Evolutionary conservation across 2,888 invertebrate species (phyloP), one percentile per base, ranked within the genome.

Genomic region (Gymnosoma rotundatum): DNA sequence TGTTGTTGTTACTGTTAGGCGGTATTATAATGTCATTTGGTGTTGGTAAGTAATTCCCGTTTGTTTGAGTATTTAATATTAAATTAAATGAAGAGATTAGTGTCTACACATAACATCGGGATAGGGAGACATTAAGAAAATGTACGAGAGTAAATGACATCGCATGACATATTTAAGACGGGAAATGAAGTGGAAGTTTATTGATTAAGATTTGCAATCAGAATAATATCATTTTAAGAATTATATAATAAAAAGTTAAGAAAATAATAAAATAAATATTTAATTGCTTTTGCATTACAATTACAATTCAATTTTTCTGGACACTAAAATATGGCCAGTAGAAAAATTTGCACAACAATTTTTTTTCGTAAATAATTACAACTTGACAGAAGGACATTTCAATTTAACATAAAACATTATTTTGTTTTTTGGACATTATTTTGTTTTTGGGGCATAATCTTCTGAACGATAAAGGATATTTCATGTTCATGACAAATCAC

Each of bases 31-130:
- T 81, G 56, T 75, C 56, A 16, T 42, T 69, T 60, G 42, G 42
- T 50, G 74, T 60, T 79, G 66, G 66, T 60, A 73, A 79, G 73
- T 72, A 72, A 72, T 64, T 78, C 72, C 50, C 78, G 60, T 73
- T 66, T 73, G 64, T 66, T 21, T 60, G n/a, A 67, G 79, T 21
- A 56, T 58, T 72, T 78, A 78, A 78, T 64, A 64, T 78, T 56
- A 78, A 78, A 72, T 72, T 78, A 78, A 78, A 58, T 78, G 56
- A 72, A 78, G 18, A 72, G 70, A 72, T 78, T 78, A 78, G 36
- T 64, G 70, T 58, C 78, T 56, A 48, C 18, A 58, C 56, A 72
- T 50, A 42, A 42, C 42, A 42, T 42, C 3, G 6, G 25, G 7
- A 42, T 16, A 20, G 7, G 10, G 2, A 32, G 21, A 63, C 20